Evolutionary conservation across 2,113 vertebrate genomes (phyloP), one percentile per base, ranked within the genome.

Genomic region (Cinclus cinclus): DNA sequence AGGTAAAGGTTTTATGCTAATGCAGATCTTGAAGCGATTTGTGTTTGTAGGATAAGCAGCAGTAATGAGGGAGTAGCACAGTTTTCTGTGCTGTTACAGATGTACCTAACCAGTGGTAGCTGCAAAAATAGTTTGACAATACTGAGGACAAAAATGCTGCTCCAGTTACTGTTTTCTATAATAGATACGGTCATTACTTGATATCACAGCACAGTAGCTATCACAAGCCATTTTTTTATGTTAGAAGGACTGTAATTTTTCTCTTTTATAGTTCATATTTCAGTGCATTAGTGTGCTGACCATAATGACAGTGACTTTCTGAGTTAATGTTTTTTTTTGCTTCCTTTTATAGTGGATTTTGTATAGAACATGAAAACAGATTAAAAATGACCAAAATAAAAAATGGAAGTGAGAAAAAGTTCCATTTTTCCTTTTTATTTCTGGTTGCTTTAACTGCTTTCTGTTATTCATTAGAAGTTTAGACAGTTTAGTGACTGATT

Each of bases 161-260:
- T 83, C 6, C 27, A 41, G 62, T 79, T 50, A 56, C 67, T 83
- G 16, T 73, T 91, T 95, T 92, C 83, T 87, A 60, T 95, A 93
- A 87, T 62, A 89, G 83, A 69, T 87, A 60, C 4, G 35, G 60
- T 92, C 85, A 71, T 94, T 94, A 85, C 70, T 68, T 64, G 65
- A 50, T 87, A 89, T 52, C 81, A 80, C 50, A 39, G 46, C 0
- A 0, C 55, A 50, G 64, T 67, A 83, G 55, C 78, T 94, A 84
- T 94, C 91, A 91, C 63, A 94, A 94, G 17, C 75, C 67, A 42
- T 91, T 95, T 95, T 95, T 82, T 76, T 55, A 55, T 85, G 31
- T 86, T 92, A 80, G 42, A 75, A 91, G 93, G 39, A 65, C 83
- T 69, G 27, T 95, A 89, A 71, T 96, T 95, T 96, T 94, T 89